Conservation (phyloP, 2,113 vertebrate species). For the Shinisaurus crocodilurus region DNA sequence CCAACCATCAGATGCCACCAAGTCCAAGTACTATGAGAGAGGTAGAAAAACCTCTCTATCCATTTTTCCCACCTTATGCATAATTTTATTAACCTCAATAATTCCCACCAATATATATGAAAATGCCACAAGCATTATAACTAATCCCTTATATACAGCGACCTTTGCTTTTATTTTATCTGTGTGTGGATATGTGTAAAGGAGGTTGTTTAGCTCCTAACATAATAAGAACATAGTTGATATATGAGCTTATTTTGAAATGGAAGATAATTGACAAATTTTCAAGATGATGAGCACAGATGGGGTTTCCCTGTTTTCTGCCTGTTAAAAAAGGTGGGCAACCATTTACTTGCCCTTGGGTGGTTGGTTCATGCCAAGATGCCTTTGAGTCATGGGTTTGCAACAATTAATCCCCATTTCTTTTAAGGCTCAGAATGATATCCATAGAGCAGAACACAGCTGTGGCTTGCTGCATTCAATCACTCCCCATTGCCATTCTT, state of each 20-base stretch:
- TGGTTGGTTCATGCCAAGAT: conserved; percentile 24
- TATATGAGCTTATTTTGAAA: conserved; percentile 29
- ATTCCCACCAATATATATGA: background rate
- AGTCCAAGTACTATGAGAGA: no score
- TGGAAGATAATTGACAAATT: conserved; percentile 30
- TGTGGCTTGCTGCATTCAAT: conserved; percentile 48
- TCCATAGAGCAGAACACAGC: conserved; percentile 21
- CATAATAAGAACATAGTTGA: background rate
- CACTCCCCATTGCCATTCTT: conserved; percentile 34
- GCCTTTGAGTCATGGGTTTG: conserved; percentile 44
- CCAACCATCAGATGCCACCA: no score
- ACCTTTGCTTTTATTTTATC: background rate
- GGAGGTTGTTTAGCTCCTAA: background rate
- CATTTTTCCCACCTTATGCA: no score
- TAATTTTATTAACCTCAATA: no score
- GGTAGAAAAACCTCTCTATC: background rate
- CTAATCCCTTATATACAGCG: no score
- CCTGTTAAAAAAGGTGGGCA: background rate
- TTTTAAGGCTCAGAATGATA: conserved; percentile 24
- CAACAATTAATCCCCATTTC: conserved; percentile 28
- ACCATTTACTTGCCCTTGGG: conserved; percentile 39
- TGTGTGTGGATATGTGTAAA: background rate
- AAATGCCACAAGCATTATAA: no score
- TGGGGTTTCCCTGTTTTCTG: conserved; percentile 19
- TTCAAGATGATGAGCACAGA: conserved; percentile 30